A percentile compares a stretch with the other conserved stretches of the same genome.
These are phyloP conservation scores for Sebastes dallii DNA, from an alignment of 2,797 vertebrate species.

Conservation along the genomic window DNA sequence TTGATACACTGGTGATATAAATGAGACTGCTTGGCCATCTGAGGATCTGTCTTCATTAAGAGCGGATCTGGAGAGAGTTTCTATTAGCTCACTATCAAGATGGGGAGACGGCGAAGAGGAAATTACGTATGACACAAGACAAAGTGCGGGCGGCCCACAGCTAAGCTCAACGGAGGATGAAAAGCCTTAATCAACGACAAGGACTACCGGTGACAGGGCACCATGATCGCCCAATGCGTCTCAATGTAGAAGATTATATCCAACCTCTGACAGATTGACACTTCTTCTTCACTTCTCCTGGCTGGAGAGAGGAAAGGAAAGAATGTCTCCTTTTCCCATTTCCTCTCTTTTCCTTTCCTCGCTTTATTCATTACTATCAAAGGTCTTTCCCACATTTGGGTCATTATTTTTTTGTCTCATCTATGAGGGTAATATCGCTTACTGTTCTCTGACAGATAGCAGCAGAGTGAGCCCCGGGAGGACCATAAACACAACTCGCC, in stretches of 20 bases:
- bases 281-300: constrained; percentile 41
- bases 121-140: constrained; percentile 77
- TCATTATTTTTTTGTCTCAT: constrained; percentile 48
- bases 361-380: constrained; percentile 28
- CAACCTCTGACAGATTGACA: constrained; percentile 59
- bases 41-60: constrained; percentile 81
- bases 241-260: constrained; percentile 60
- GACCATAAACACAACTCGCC: constrained; percentile 5
- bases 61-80: constrained; percentile 71
- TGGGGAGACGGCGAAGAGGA: constrained; percentile 66
- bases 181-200: constrained; percentile 76
- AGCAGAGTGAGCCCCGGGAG: constrained; percentile 30
- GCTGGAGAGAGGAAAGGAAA: constrained; percentile 25
- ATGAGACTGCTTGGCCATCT: constrained; percentile 70
- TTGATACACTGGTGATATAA: constrained; percentile 73
- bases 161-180: constrained; percentile 67
- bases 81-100: constrained; percentile 81
- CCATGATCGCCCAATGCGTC: constrained; percentile 59
- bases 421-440: constrained; percentile 43
- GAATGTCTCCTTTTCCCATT: neutral
- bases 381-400: constrained; percentile 43
- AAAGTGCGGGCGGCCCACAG: constrained; percentile 56
- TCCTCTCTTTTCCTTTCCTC: constrained; percentile 9
- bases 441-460: constrained; percentile 50
- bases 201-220: constrained; percentile 61